A percentile compares a stretch with the other conserved stretches of the same genome.
Evolutionary conservation across 2,888 invertebrate genomes (phyloP).

Genomic region (Drosophila mimica): DNA sequence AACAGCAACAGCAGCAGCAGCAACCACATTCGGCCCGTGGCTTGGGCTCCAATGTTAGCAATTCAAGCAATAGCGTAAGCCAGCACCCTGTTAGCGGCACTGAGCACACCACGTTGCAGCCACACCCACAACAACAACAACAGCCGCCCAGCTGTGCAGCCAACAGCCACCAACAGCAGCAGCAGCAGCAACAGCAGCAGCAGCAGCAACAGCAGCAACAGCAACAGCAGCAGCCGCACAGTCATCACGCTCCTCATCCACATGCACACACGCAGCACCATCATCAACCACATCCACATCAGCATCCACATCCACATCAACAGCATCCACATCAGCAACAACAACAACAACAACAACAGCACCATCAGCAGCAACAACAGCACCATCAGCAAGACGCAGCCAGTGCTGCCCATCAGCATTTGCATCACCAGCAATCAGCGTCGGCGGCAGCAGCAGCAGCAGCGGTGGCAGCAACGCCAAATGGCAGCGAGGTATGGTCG

Average conservation of each 20-base stretch:
- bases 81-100: constrained; percentile 46
- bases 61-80: constrained; percentile 74
- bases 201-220: constrained; percentile 27
- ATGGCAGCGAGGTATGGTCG: constrained; percentile 88
- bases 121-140: constrained; percentile 53
- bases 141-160: constrained; percentile 33
- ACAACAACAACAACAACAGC: constrained; percentile 44
- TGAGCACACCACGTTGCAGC: constrained; percentile 52
- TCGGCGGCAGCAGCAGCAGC: constrained; percentile 33
- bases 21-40: constrained; percentile 46
- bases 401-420: constrained; percentile 33
- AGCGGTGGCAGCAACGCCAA: constrained; percentile 51
- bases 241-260: constrained; percentile 44
- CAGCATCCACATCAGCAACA: constrained; percentile 41
- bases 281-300: constrained; percentile 36
- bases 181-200: constrained; percentile 7
- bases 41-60: constrained; percentile 61
- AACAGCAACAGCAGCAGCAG: constrained; percentile 58
- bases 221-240: constrained; percentile 35
- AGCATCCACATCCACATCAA: constrained; percentile 30
- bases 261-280: constrained; percentile 53
- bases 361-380: constrained; percentile 55
- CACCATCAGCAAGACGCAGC: constrained; percentile 58
- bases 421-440: constrained; percentile 41
- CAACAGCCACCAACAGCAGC: constrained; percentile 47